Conservation (phyloP, 2,888 invertebrate genomes). For the Neocrepidodera transversa region DNA sequence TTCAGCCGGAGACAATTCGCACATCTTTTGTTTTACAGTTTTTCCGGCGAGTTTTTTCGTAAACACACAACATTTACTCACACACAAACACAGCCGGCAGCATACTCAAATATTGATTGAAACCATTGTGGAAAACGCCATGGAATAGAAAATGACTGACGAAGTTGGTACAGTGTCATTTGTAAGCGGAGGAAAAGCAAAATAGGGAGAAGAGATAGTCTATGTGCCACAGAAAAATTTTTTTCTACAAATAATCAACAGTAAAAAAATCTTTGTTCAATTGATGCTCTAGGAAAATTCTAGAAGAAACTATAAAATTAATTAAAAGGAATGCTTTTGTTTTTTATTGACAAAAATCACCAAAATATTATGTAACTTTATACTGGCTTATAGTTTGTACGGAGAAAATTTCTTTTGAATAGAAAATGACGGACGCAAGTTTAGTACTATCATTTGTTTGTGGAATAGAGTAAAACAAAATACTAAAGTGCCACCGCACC, state of each 20-base stretch:
- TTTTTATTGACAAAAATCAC: too few species aligned
- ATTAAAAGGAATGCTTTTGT: too few species aligned
- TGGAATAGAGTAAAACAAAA: background rate
- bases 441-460: background rate
- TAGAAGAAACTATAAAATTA: too few species aligned
- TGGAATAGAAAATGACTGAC: constrained; percentile 32
- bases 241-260: too few species aligned
- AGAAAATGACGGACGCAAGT: background rate
- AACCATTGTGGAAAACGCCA: constrained; percentile 22
- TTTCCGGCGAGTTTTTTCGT: constrained; percentile 6
- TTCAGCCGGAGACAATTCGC: constrained; percentile 15
- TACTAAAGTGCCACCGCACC: constrained; percentile 3
- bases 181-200: constrained; percentile 10
- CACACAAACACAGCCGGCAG: constrained; percentile 2
- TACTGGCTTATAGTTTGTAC: background rate
- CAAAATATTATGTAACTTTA: background rate
- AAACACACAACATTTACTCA: constrained; percentile 4
- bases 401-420: background rate
- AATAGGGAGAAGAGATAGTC: background rate
- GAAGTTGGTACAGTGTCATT: constrained; percentile 6
- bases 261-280: too few species aligned
- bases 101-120: constrained; percentile 36
- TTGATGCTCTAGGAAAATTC: too few species aligned
- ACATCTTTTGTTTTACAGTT: constrained; percentile 19
- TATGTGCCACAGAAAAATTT: too few species aligned